Evolutionary conservation across 2,888 invertebrate genomes (phyloP).

Genomic region (Agapostemon virescens): DNA sequence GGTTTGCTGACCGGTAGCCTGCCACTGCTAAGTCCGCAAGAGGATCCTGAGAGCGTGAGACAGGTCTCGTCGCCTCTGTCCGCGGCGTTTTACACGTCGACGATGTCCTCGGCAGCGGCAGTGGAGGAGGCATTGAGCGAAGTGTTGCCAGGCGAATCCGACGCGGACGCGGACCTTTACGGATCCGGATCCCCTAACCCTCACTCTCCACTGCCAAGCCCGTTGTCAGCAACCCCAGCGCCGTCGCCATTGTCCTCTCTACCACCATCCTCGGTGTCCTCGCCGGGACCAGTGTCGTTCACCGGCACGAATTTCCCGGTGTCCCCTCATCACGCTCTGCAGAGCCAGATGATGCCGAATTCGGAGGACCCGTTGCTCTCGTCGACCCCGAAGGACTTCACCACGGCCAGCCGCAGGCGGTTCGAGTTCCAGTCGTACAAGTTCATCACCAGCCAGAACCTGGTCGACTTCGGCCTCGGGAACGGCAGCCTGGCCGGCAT

Average conservation of each 20-base stretch:
- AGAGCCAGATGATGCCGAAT: constrained; percentile 93
- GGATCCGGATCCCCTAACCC: constrained; percentile 80
- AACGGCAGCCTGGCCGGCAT: constrained; percentile 83
- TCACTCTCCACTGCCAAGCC: constrained; percentile 84
- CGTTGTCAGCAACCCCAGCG: constrained; percentile 85
- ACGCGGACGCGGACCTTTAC: constrained; percentile 81
- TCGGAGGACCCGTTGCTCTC: constrained; percentile 92
- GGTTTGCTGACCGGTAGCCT: constrained; percentile 85
- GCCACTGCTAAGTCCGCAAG: constrained; percentile 78
- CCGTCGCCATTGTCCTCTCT: constrained; percentile 80
- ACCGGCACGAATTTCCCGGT: constrained; percentile 78
- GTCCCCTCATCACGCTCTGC: constrained; percentile 82
- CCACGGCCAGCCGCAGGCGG: constrained; percentile 80
- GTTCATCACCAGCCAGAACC: constrained; percentile 81
- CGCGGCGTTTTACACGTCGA: constrained; percentile 91
- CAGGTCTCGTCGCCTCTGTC: constrained; percentile 91
- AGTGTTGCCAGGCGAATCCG: constrained; percentile 90
- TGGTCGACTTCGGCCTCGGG: constrained; percentile 82
- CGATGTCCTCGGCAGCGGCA: constrained; percentile 92
- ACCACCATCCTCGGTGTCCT: constrained; percentile 79
- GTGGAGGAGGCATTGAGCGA: constrained; percentile 93
- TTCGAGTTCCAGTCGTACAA: constrained; percentile 84
- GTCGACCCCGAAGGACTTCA: constrained; percentile 91
- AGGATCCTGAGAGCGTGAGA: constrained; percentile 84
- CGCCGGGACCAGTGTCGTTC: constrained; percentile 76